Evolutionary conservation across 2,113 vertebrate genomes (phyloP).

Genomic region (Alethe diademata): DNA sequence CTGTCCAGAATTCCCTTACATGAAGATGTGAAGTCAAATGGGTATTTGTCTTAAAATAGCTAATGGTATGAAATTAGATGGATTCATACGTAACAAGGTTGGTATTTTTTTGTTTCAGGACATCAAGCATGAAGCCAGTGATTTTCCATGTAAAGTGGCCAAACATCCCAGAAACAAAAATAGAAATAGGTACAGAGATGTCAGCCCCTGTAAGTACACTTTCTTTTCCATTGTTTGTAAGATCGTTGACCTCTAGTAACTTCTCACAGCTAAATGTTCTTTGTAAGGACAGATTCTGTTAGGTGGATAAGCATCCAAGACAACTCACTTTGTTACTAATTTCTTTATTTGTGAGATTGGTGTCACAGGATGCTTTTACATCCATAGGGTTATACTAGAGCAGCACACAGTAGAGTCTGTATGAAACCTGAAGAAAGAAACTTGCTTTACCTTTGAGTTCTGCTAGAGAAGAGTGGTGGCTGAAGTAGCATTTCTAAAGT

Average conservation of each 20-base stretch:
- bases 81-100: neutral
- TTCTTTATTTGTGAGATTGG: neutral
- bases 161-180: conserved; percentile 94
- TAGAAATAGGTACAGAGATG: conserved; percentile 98
- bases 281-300: neutral
- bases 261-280: neutral
- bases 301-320: neutral
- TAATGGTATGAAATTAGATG: neutral
- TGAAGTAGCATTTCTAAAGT: neutral
- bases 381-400: neutral
- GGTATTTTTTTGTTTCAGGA: conserved; percentile 75
- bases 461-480: neutral
- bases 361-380: neutral
- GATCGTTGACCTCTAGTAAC: neutral
- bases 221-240: neutral
- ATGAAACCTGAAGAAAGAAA: neutral
- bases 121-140: conserved; percentile 92
- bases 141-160: conserved; percentile 93
- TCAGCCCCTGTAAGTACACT: conserved; percentile 93
- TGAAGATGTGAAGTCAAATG: neutral
- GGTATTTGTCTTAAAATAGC: conserved; percentile 14
- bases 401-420: neutral
- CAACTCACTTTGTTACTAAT: neutral
- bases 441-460: neutral
- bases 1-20: neutral